Base-by-base conservation (phyloP, 2,888 invertebrate species). In the Lasius platythorax region DNA sequence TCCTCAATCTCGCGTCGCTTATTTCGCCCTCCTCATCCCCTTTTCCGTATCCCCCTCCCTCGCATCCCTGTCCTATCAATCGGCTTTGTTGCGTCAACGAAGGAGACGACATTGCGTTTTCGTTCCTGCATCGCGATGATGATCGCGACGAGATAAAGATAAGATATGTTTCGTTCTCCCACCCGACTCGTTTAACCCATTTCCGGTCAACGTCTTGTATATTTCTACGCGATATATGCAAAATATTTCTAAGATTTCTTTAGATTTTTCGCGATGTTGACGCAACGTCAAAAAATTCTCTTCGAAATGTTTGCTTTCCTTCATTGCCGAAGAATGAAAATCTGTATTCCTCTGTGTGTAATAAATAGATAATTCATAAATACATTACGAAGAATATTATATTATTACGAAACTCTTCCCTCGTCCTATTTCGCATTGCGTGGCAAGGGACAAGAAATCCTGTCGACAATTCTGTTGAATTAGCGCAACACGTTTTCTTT, bases 331-430 rank as follows among this genome's bases (percentile, higher is more conserved):
- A 30, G 6, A 76, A 66, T 23, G 43, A 53, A 76, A 76, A 50
- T 67, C 50, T 76, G 75, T 76, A 76, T 75, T 30, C 67, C 67
- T 76, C 46, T 76, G 75, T 76, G 75, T 76, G 75, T 76, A 76
- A 76, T 76, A 76, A 76, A 76, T 76, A 46, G 33, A 76, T 76
- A 76, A 76, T 76, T 76, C 75, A 76, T 76, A 67, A 76, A 43
- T 46, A 67, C 2, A 23, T 1, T 66, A 46, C 18, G 12, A 67
- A 46, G 15, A 76, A 67, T 23, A 23, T 37, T 37, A 5, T 18
- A 23, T 76, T 76, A 46, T 75, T 66, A n/a, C 23, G 8, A 50
- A 43, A 43, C 5, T 30, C 43, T 15, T 66, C 30, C 46, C 33
- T 66, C 12, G 3, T 46, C 28, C 30, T 15, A 8, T 43, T 75